A percentile compares a stretch with the other conserved stretches of the same genome.
These are phyloP conservation scores for Acipenser oxyrinchus DNA, from an alignment of 2,797 vertebrate genomes.

Conservation along the genomic window DNA sequence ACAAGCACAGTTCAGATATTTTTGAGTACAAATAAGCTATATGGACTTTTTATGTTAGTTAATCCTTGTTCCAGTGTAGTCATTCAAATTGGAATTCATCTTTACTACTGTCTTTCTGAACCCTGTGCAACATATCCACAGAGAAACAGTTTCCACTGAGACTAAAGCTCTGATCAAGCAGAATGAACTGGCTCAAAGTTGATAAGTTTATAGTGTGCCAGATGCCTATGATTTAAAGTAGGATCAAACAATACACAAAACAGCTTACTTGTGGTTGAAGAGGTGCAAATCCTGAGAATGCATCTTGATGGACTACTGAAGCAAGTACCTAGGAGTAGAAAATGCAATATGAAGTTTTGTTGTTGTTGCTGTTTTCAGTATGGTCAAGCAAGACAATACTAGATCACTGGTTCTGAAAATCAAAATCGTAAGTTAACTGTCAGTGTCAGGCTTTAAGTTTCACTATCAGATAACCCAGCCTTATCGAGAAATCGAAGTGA, in stretches of 20 bases:
- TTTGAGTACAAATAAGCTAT: not conserved
- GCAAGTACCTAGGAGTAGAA: slow-evolving; percentile 71
- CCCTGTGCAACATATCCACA: not conserved
- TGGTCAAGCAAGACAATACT: no score
- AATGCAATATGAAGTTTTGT: not conserved
- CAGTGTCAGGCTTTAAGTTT: no score
- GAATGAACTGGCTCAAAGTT: not conserved
- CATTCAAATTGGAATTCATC: not conserved
- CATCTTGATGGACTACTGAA: slow-evolving; percentile 80
- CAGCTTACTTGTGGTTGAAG: slow-evolving; percentile 82
- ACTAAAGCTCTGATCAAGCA: no score
- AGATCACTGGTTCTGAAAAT: no score
- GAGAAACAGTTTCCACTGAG: no score
- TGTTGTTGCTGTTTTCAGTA: no score
- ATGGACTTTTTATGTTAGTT: not conserved
- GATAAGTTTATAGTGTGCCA: not conserved
- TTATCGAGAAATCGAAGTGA: no score
- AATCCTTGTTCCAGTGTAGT: not conserved
- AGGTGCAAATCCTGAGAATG: slow-evolving; percentile 87
- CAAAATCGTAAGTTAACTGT: no score
- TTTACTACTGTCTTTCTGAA: not conserved
- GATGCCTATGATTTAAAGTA: not conserved
- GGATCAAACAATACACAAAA: not conserved
- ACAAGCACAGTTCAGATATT: not conserved
- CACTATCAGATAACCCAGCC: no score